Conservation (phyloP, 92 coral and sea anemone genomes). For the Pocillopora meandrina region DNA sequence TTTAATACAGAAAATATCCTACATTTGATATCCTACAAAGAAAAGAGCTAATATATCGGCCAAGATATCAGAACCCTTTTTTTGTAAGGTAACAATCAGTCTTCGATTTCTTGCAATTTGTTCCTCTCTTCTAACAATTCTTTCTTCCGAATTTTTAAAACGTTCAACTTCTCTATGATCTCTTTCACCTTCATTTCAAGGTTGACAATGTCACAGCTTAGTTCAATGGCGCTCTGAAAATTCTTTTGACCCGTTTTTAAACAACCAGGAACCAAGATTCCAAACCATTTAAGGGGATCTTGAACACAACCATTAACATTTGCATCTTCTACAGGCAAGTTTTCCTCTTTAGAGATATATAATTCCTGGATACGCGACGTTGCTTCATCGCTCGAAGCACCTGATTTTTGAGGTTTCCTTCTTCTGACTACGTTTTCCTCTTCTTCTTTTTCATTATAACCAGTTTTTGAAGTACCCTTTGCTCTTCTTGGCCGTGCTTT, state of each 20-base stretch:
- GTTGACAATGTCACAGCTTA: conserved; percentile 77
- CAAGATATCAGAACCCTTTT: not conserved
- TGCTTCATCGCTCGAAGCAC: conserved; percentile 15
- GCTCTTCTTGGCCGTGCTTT: conserved; percentile 48
- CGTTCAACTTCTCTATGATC: conserved; percentile 56
- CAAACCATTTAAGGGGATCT: conserved; percentile 96
- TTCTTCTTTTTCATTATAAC: conserved; percentile 1
- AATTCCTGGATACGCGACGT: conserved; percentile 48
- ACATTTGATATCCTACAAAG: too few species aligned
- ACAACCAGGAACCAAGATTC: conserved; percentile 89
- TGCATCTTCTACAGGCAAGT: not conserved
- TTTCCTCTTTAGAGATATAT: conserved; percentile 8
- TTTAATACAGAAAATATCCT: not conserved
- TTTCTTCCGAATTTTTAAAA: conserved; percentile 55
- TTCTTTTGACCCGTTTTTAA: conserved; percentile 79
- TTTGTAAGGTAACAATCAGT: not conserved
- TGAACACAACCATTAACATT: conserved; percentile 11
- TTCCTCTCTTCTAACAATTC: conserved; percentile 10
- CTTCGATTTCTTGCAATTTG: not conserved
- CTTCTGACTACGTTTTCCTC: conserved; percentile 35
- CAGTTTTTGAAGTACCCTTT: not conserved
- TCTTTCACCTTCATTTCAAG: conserved; percentile 70
- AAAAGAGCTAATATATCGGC: too few species aligned
- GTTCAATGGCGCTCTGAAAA: conserved; percentile 74
- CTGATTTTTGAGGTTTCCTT: conserved; percentile 31